Evolutionary conservation across 2,888 invertebrate genomes (phyloP).

Genomic region (Zootermopsis nevadensis): DNA sequence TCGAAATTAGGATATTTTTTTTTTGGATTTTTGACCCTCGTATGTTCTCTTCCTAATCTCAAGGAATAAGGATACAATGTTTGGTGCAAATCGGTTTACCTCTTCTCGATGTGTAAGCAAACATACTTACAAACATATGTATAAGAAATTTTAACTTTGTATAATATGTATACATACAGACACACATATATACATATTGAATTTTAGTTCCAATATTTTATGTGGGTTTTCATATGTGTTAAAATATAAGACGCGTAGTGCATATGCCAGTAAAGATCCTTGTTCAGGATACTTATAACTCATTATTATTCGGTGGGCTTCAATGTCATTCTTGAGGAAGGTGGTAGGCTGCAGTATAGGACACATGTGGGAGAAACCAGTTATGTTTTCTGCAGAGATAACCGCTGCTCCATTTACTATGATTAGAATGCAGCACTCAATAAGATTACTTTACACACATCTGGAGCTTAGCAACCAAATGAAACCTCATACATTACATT

Average conservation of each 20-base stretch:
- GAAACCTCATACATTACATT: neutral
- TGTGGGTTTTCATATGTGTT: neutral
- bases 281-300: neutral
- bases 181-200: too few species aligned
- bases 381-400: neutral
- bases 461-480: neutral
- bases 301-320: neutral
- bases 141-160: too few species aligned
- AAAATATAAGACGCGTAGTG: neutral
- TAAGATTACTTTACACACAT: neutral
- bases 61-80: too few species aligned
- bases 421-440: neutral
- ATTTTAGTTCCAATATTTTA: neutral
- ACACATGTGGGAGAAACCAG: neutral
- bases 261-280: neutral
- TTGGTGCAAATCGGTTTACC: too few species aligned
- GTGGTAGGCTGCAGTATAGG: neutral
- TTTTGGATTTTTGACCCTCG: too few species aligned
- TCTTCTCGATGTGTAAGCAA: too few species aligned
- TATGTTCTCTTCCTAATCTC: too few species aligned
- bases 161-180: too few species aligned
- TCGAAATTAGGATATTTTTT: too few species aligned
- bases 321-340: neutral
- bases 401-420: neutral
- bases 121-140: too few species aligned